These are phyloP conservation scores for Etheostoma nigrum DNA, from an alignment of 2,797 vertebrate species.

Conservation along the genomic window DNA sequence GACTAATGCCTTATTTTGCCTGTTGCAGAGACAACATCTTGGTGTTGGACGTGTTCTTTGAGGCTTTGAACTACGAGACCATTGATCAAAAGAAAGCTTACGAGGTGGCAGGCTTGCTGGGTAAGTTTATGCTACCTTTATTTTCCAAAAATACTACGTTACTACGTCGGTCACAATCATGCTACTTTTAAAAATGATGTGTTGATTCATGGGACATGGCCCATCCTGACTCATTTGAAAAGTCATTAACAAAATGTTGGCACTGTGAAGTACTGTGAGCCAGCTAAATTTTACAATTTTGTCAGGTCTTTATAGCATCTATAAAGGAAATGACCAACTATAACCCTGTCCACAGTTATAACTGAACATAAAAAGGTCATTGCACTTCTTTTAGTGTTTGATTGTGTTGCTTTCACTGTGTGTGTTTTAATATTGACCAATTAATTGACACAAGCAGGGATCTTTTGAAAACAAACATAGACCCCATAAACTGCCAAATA, in stretches of 20 bases:
- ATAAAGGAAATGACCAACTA: not conserved
- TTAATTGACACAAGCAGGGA: not conserved
- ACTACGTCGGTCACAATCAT: not conserved
- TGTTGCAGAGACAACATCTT: constrained; percentile 95
- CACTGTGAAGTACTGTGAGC: not conserved
- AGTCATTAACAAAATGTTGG: not conserved
- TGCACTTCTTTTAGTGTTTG: not conserved
- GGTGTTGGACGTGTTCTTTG: constrained; percentile 98
- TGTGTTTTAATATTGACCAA: not conserved
- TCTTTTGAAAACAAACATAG: not conserved
- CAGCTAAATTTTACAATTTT: not conserved
- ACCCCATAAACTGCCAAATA: no score
- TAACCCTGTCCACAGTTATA: not conserved
- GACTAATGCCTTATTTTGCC: not conserved
- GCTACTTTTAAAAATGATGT: not conserved
- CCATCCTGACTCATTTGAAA: not conserved
- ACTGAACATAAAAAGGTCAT: not conserved
- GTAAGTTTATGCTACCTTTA: constrained; percentile 76
- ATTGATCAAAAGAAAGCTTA: constrained; percentile 99
- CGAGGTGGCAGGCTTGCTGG: constrained; percentile 96
- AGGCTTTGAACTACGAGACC: constrained; percentile 98
- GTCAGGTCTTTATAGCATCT: not conserved
- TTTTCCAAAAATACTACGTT: not conserved
- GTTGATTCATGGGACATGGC: not conserved
- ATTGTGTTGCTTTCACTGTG: not conserved